Evolutionary conservation across 2,888 invertebrate species (phyloP).

Genomic region (Ochropleura plecta): DNA sequence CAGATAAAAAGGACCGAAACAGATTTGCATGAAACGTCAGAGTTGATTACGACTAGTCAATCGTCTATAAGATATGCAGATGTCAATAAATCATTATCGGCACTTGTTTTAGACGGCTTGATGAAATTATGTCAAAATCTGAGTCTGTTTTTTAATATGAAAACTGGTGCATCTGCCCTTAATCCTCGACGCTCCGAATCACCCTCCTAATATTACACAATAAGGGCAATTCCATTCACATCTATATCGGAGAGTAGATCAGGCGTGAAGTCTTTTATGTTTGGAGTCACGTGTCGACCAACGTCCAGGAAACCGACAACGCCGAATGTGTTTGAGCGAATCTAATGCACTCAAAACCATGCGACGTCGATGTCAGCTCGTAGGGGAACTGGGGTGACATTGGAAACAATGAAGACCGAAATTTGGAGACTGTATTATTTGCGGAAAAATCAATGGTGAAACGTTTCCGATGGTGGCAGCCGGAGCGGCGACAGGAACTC

Average conservation of each 20-base stretch:
- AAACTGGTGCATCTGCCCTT: constrained; percentile 66
- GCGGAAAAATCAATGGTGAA: constrained; percentile 90
- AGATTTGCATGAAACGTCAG: constrained; percentile 89
- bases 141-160: constrained; percentile 53
- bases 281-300: constrained; percentile 87
- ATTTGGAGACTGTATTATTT: constrained; percentile 85
- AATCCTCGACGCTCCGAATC: constrained; percentile 68
- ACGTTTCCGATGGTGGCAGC: constrained; percentile 84
- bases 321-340: constrained; percentile 86
- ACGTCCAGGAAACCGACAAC: constrained; percentile 86
- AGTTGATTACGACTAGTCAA: constrained; percentile 82
- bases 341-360: constrained; percentile 89
- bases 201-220: constrained; percentile 84
- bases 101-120: constrained; percentile 42
- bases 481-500: constrained; percentile 82
- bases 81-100: constrained; percentile 73
- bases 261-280: constrained; percentile 89
- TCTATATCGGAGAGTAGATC: constrained; percentile 84
- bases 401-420: constrained; percentile 74
- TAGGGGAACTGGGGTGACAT: constrained; percentile 72
- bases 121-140: constrained; percentile 23
- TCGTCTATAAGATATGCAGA: constrained; percentile 75
- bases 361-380: constrained; percentile 78
- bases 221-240: constrained; percentile 89
- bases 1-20: constrained; percentile 86